These are phyloP conservation scores for Corythoichthys haematopterus DNA, from an alignment of 2,113 vertebrate genomes.

Conservation along the genomic window DNA sequence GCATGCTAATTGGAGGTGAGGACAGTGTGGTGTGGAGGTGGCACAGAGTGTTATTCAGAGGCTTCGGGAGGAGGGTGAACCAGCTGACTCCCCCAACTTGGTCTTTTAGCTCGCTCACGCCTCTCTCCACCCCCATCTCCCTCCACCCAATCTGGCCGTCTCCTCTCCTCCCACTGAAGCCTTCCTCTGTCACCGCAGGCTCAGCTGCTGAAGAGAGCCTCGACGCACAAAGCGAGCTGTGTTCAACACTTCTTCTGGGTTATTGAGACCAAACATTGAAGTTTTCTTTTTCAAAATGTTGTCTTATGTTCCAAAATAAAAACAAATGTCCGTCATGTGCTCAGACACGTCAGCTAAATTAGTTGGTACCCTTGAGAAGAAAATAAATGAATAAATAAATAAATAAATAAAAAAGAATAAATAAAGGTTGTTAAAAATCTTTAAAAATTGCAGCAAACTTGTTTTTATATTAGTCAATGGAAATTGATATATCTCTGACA, in stretches of 20 bases:
- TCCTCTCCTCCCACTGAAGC: conserved; percentile 36
- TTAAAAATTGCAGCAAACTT: neutral
- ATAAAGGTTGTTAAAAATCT: neutral
- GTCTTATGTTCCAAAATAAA: conserved; percentile 3
- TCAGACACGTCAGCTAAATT: neutral
- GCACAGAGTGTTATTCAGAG: conserved; percentile 65
- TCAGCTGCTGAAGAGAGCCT: conserved; percentile 40
- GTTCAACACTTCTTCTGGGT: conserved; percentile 31
- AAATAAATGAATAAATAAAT: neutral
- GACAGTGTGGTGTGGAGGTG: conserved; percentile 64
- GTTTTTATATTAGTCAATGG: neutral
- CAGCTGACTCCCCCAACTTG: conserved; percentile 60
- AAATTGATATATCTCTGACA: neutral
- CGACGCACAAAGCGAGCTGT: conserved; percentile 38
- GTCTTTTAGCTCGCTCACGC: conserved; percentile 25
- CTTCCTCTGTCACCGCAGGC: conserved; percentile 30
- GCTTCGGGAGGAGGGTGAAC: conserved; percentile 38
- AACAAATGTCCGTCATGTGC: neutral
- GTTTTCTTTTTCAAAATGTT: conserved; percentile 12
- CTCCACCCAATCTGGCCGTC: conserved; percentile 30
- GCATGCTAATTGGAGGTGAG: conserved; percentile 72
- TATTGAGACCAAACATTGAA: conserved; percentile 25
- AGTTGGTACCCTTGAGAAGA: neutral
- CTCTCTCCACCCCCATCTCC: conserved; percentile 5
- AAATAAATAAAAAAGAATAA: neutral